These are phyloP conservation scores for Apodemus sylvaticus DNA, from an alignment of 2,113 vertebrate species.

Conservation along the genomic window DNA sequence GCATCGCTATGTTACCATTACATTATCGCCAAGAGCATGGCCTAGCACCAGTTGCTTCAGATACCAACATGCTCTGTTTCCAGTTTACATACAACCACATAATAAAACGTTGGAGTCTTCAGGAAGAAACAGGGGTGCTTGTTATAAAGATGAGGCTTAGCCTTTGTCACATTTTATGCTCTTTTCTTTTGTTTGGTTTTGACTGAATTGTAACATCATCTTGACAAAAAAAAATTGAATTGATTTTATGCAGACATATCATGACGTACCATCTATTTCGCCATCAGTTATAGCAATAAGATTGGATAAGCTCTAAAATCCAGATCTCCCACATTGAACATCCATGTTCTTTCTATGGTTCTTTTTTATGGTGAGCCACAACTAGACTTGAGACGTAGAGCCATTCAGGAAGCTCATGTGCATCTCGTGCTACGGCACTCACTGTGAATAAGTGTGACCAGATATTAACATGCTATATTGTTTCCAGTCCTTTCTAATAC, in stretches of 20 bases:
- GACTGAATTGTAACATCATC: neutral
- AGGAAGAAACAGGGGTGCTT: neutral
- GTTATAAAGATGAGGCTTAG: neutral
- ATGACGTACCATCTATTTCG: neutral
- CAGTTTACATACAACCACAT: neutral
- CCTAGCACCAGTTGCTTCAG: neutral
- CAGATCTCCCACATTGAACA: neutral
- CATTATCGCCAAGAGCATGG: neutral
- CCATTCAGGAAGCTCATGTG: neutral
- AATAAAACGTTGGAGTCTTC: neutral
- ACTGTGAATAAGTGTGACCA: constrained; percentile 51
- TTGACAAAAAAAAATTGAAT: neutral
- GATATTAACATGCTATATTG: constrained; percentile 46
- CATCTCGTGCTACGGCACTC: neutral
- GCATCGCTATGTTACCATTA: accelerated
- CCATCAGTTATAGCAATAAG: neutral
- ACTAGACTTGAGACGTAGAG: constrained; percentile 19
- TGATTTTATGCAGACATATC: neutral
- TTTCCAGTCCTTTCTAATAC: constrained; percentile 33
- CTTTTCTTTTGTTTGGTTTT: neutral
- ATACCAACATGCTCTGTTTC: neutral
- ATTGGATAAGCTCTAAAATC: neutral
- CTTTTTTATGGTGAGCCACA: constrained; percentile 4
- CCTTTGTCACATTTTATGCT: neutral
- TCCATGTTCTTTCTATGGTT: neutral